Evolutionary conservation across 64 coral and sea anemone species (phyloP), one percentile per base, ranked within the genome.

Genomic region (Porites lutea): DNA sequence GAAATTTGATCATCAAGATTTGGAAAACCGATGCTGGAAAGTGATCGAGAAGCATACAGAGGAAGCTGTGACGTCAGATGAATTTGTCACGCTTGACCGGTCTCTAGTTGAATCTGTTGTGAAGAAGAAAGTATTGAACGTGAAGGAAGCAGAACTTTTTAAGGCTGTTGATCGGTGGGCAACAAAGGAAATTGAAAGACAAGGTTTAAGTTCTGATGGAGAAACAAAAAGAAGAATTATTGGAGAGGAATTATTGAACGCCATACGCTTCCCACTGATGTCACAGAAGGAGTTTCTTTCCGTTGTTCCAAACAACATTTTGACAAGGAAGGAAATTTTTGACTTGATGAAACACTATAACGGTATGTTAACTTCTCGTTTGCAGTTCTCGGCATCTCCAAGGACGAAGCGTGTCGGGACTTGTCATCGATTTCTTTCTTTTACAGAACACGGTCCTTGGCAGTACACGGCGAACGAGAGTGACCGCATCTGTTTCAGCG

Each of bases 201-300:
- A 88, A 60, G 51, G 72, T 14, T 43, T 48, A 16, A 61, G 12
- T 4, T 6, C 46, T 45, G 70, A 68, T 14, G 53, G 86, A 11
- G 15, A 58, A 9, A 13, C 5, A 0, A 72, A 73, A 11, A 74
- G 86, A 23, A 27, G 22, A 59, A 22, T 88, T 74, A 48, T 88
- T 55, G 86, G 86, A 12, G 54, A 51, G 6, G 21, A 72, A 6
- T 46, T 77, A 5, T 52, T 59, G 7, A 88, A 62, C 18, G 65
- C 58, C 2, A 77, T 88, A 73, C 48, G 86, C 9, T 88, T 88
- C 54, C 86, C 86, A 54, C 13, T 72, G 13, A 88, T 88, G 68
- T 52, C 48, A 61, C 71, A 49, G 5, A 54, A 88, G 72, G 44
- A 88, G 58, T 88, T 88, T 88, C 15, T 14, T 58, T 59, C 68